Evolutionary conservation across 2,113 vertebrate genomes (phyloP).

Genomic region (Nycticryphes semicollaris): DNA sequence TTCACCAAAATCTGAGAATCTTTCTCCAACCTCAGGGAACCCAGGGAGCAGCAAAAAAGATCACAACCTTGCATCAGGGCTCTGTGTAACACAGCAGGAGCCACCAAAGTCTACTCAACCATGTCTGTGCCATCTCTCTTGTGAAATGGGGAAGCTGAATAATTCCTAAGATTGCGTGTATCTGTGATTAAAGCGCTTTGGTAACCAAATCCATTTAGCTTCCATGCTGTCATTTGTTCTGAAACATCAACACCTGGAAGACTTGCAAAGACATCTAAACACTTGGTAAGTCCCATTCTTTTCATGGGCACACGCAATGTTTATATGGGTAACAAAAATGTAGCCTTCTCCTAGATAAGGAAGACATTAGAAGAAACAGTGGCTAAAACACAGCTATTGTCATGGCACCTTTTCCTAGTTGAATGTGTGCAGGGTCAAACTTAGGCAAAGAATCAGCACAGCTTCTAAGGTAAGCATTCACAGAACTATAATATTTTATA

Average conservation of each 20-base stretch:
- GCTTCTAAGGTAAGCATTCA: background rate
- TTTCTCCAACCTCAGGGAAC: background rate
- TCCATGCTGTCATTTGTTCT: background rate
- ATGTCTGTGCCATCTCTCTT: background rate
- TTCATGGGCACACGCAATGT: background rate
- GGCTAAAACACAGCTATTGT: background rate
- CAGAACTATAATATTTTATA: background rate
- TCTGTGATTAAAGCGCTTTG: background rate
- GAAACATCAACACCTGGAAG: background rate
- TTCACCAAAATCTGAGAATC: background rate
- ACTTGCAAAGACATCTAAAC: background rate
- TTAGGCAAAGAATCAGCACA: background rate
- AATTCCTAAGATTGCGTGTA: background rate
- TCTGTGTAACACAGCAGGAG: background rate
- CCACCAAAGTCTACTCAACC: background rate
- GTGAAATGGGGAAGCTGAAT: background rate
- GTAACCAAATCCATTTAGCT: background rate
- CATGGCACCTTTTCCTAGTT: background rate
- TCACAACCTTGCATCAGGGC: accelerated
- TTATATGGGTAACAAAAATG: background rate
- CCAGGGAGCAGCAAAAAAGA: background rate
- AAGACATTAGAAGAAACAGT: background rate
- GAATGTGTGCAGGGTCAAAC: background rate
- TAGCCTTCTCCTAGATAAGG: background rate
- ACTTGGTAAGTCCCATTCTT: background rate